Evolutionary conservation across 2,797 vertebrate species (phyloP), one percentile per base, ranked within the genome.

Genomic region (Gymnopithys bicolor): DNA sequence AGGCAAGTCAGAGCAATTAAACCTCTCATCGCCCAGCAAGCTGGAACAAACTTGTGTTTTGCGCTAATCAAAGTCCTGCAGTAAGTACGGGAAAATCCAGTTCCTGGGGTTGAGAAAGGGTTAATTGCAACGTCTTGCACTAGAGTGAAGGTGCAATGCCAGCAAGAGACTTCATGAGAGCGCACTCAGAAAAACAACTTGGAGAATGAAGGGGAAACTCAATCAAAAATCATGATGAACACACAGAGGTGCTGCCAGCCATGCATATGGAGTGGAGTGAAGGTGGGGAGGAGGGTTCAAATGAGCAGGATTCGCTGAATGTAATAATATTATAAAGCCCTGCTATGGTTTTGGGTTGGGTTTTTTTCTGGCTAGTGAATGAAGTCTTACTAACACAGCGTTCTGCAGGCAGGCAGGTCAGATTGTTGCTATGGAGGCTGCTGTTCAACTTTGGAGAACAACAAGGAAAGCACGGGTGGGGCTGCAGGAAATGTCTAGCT

Each of bases 101-200:
- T 95, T 96, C 97, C 94, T 95, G 97, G 89, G 95, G 91, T 94
- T 66, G 91, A 94, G 96, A 97, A 97, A 97, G 86, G 88, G 95
- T 97, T 97, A 97, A 97, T 94, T 97, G 93, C 91, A 96, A 89
- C 49, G 56, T n/a, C 90, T 89, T 96, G 92, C 79, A n/a, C 69
- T 90, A 58, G 13, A 77, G 94, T 95, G 87, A 96, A 82, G 71
- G 91, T 95, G 93, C 95, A 89, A 91, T 94, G 94, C 92, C 95
- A 96, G 93, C 92, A 94, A 94, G 69, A 92, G 76, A 94, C 81
- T 93, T 86, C 71, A 95, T 74, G 88, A 97, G 87, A 92, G 93
- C 79, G 33, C 97, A 70, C 83, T 95, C 62, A 68, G 77, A 94
- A 85, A 96, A 95, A 96, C 95, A 94, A 95, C 69, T 93, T 73